Evolutionary conservation across 2,888 invertebrate genomes (phyloP), one percentile per base, ranked within the genome.

Genomic region (Tricholauxania praeusta): DNA sequence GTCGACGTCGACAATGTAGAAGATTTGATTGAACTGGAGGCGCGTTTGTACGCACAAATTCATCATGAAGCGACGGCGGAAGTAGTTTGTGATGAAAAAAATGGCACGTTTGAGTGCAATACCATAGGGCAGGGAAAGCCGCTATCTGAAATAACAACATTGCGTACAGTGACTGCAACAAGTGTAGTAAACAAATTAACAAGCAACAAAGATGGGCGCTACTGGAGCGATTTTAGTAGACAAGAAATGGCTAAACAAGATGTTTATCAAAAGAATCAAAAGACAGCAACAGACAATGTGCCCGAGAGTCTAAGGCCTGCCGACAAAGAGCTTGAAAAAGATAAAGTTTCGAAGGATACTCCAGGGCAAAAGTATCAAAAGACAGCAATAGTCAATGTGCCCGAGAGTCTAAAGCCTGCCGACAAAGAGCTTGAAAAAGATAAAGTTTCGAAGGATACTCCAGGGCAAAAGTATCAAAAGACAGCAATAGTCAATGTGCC

Each of bases 1-100:
- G 78, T 80, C 63, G 79, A 80, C 73, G 67, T 79, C 19, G 80
- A 80, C 47, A 76, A 79, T 74, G 74, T 71, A 63, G 86, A 87
- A 60, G 82, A 83, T 74, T 74, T 85, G 12, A 83, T 83, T 73
- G 87, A 87, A 64, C 72, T 87, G 71, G 87, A 87, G 73, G 81
- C 85, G 57, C 82, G 83, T 74, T 81, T 87, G 4, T 87, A 87
- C 75, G 82, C 82, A n/a, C 82, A 84, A 72, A 81, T 87, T 68
- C 87, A 87, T 75, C 87, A 87, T 78, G 84, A 82, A 69, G 63
- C 78, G 4, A 70, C 48, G 78, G 78, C 78, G 69, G 59, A 72
- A 72, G 73, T 77, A 78, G 72, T 71, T 17, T 22, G 28, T 53
- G 48, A 28, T 39, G n/a, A 5, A 15, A 17, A 39, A 12, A 28